Evolutionary conservation across 1,140 invertebrate species (phyloP).

Genomic region (Drosophila ambigua): DNA sequence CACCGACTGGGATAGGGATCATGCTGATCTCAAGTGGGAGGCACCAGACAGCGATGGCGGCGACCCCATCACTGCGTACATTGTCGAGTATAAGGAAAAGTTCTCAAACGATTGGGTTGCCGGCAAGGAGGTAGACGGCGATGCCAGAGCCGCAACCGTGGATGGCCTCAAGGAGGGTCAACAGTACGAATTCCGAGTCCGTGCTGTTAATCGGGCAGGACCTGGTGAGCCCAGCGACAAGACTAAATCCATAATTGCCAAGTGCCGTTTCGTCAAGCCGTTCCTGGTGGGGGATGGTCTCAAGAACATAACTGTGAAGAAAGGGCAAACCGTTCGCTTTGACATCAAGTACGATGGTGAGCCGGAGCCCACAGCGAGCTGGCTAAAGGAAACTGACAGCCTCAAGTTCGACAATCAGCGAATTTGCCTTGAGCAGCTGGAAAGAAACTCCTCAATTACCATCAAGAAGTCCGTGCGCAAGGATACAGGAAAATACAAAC

Average conservation of each 20-base stretch:
- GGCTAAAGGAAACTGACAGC: constrained; percentile 90
- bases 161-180: constrained; percentile 96
- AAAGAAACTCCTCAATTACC: constrained; percentile 95
- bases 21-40: constrained; percentile 96
- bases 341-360: constrained; percentile 98
- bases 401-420: constrained; percentile 88
- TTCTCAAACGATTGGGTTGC: constrained; percentile 95
- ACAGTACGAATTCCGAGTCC: constrained; percentile 98
- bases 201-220: constrained; percentile 97
- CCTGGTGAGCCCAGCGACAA: constrained; percentile 97
- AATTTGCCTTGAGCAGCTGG: constrained; percentile 94
- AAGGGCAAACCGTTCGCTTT: constrained; percentile 93
- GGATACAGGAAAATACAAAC: constrained; percentile 96
- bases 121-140: constrained; percentile 91
- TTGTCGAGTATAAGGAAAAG: constrained; percentile 97
- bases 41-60: constrained; percentile 96
- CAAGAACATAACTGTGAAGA: constrained; percentile 95
- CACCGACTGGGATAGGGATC: constrained; percentile 98
- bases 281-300: constrained; percentile 95
- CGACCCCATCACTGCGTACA: constrained; percentile 96
- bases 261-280: constrained; percentile 97
- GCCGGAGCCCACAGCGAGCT: constrained; percentile 95
- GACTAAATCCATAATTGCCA: constrained; percentile 97
- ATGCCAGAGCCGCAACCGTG: constrained; percentile 90
- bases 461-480: constrained; percentile 92